A percentile compares a stretch with the other conserved stretches of the same genome.
Conservation (phyloP, 2,797 vertebrate genomes). For the Prionace glauca region DNA sequence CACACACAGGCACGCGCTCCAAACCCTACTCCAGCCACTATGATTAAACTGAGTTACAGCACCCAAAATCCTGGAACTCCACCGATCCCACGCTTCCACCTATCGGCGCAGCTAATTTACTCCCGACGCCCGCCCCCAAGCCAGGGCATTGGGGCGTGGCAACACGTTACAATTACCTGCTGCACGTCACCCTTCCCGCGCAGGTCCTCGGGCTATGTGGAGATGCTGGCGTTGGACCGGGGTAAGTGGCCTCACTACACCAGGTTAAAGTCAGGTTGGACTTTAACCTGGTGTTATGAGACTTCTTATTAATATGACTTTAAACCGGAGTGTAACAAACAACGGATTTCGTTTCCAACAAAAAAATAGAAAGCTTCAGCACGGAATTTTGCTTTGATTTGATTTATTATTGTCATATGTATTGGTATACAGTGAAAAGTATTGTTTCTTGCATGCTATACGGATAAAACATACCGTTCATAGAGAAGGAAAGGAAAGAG, state of each 20-base stretch:
- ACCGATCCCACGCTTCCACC: neutral
- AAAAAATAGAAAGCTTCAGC: neutral
- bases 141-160: neutral
- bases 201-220: neutral
- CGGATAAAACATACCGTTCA: too few relatives aligned
- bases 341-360: neutral
- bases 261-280: too few relatives aligned
- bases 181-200: neutral
- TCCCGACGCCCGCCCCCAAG: neutral
- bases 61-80: neutral
- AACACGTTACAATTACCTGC: neutral
- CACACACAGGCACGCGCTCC: neutral
- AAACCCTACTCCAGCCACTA: neutral
- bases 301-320: neutral
- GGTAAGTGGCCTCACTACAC: too few relatives aligned
- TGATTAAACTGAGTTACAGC: neutral
- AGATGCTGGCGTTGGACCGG: too few relatives aligned
- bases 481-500: too few relatives aligned
- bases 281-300: too few relatives aligned
- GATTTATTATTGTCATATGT: too few relatives aligned
- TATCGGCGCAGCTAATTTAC: neutral
- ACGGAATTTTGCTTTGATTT: too few relatives aligned
- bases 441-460: too few relatives aligned
- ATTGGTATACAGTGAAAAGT: too few relatives aligned
- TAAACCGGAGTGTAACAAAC: neutral